Evolutionary conservation across 2,113 vertebrate genomes (phyloP), one percentile per base, ranked within the genome.

Genomic region (Coptodon rendalli): DNA sequence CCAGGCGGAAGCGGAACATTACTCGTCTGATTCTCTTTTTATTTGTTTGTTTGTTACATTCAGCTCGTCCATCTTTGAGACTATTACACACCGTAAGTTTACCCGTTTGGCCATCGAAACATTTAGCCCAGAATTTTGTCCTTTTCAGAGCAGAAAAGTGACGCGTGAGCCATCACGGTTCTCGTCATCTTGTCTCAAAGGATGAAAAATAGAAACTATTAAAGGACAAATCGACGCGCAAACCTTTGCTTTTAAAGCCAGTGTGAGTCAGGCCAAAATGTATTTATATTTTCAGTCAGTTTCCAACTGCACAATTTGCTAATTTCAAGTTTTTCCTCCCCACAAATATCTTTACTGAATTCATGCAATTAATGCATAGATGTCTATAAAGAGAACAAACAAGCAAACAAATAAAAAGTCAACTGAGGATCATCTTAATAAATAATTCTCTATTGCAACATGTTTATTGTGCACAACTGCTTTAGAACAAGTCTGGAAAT

Each of bases 271-370:
- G 29, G 57, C 29, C 57, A 34, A 31, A 6, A 61, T 61, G 16
- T 61, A 34, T 61, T 61, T 61, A 61, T 61, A 61, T 61, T 61
- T 34, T 61, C 16, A 34, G 29, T 61, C 57, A 66, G 22, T 71
- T 31, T 31, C 27, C 56, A 29, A 59, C 56, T 9, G 27, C 56
- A 59, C 56, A 59, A 27, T 59, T 59, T 59, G 27, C 56, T 59
- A 29, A 59, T 29, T 59, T 29, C 13, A 29, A 59, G 56, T 5
- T 50, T 17, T 0, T 0, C 0, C 5, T 2, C 9, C 11, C 3
- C 9, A 1, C 24, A 59, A 10, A 34, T 19, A 17, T 34, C 29
- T 34, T 61, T 61, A 34, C 57, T 61, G 29, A 61, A 61, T 61
- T 34, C 1, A 61, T 61, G 40, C 59, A 63, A 36, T n/a, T 63